Conservation (phyloP, 35 echinoderm and acorn worm species). For the Hemicentrotus pulcherrimus region DNA sequence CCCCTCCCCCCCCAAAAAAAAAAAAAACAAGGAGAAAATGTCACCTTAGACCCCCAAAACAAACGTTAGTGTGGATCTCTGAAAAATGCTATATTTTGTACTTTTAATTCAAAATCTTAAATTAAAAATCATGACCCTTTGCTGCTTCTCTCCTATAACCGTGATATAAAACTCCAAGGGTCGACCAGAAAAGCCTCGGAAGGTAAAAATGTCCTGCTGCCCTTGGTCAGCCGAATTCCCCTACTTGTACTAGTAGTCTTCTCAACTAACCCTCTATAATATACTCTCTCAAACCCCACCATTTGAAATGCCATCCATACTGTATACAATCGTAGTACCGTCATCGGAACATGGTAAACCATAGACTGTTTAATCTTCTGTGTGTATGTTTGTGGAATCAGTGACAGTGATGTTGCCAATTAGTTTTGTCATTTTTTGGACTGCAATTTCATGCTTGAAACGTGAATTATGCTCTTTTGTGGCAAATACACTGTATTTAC, state of each 20-base stretch:
- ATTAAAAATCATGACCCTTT: not conserved
- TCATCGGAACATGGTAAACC: slow-evolving; percentile 38
- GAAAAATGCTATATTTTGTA: no score
- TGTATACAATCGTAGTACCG: not conserved
- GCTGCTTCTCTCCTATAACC: not conserved
- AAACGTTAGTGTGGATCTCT: no score
- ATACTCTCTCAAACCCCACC: not conserved
- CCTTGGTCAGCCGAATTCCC: not conserved
- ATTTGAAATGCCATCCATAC: slow-evolving; percentile 7
- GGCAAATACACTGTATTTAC: no score
- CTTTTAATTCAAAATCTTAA: not conserved
- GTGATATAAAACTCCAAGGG: not conserved
- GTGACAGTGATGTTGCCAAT: not conserved
- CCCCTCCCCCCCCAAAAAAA: no score
- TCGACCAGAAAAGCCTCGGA: not conserved
- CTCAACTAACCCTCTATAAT: not conserved
- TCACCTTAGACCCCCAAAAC: no score
- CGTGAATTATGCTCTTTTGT: not conserved
- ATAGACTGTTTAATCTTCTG: not conserved
- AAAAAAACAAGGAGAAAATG: no score
- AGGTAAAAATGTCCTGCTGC: not conserved
- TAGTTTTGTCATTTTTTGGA: not conserved
- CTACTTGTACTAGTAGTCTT: not conserved
- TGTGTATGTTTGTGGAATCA: not conserved
- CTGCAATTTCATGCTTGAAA: not conserved